Conservation (phyloP, 2,797 vertebrate species). For the Allobates femoralis region DNA sequence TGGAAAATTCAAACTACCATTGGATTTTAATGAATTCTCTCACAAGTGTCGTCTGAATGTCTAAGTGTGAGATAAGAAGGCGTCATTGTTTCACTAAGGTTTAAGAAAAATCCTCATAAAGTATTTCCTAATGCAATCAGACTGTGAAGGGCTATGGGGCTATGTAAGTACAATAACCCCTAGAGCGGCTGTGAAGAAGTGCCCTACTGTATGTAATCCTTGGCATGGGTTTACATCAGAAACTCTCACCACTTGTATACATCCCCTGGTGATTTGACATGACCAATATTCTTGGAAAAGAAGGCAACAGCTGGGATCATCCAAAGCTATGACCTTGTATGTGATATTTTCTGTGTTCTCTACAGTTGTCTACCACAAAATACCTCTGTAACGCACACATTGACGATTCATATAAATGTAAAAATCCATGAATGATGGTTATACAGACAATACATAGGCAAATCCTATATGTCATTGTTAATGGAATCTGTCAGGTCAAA, state of each 20-base stretch:
- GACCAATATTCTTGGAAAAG: not conserved
- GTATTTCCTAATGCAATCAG: not conserved
- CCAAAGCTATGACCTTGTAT: not conserved
- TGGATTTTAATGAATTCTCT: conserved; percentile 43
- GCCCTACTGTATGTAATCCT: not conserved
- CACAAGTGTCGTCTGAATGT: not conserved
- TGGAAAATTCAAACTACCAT: conserved; percentile 36
- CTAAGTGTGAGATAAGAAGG: not conserved
- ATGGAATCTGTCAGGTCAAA: no score
- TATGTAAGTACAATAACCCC: not conserved
- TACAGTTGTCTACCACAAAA: not conserved
- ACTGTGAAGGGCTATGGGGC: not conserved
- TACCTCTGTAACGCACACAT: not conserved
- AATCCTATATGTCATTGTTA: not conserved
- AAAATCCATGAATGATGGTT: not conserved
- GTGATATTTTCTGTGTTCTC: not conserved
- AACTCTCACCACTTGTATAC: not conserved
- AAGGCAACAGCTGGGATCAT: conserved; percentile 3
- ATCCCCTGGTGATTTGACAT: not conserved
- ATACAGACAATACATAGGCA: not conserved
- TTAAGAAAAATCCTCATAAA: not conserved
- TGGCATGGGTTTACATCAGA: not conserved
- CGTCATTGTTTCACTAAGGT: not conserved
- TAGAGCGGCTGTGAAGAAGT: not conserved
- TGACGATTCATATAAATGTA: not conserved